Conservation (phyloP, 2,888 invertebrate species). For the Lithophane semibrunnea region DNA sequence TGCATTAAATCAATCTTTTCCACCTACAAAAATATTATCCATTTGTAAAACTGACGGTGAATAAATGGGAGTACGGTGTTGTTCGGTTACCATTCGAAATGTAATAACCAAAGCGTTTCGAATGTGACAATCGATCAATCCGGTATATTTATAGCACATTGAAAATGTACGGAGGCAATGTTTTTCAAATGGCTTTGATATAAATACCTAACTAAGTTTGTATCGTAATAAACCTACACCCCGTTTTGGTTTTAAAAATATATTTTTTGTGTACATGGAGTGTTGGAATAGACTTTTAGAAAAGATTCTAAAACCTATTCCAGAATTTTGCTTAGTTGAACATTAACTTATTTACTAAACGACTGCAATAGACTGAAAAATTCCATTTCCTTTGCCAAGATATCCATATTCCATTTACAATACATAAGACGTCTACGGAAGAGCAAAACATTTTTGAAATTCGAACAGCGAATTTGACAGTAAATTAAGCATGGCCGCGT, state of each 20-base stretch:
- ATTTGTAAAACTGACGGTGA: slow-evolving; percentile 34
- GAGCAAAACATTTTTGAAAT: slow-evolving; percentile 36
- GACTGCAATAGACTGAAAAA: slow-evolving; percentile 18
- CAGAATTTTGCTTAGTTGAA: not conserved
- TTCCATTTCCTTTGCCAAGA: slow-evolving; percentile 36
- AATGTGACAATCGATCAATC: slow-evolving; percentile 47
- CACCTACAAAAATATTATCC: slow-evolving; percentile 29
- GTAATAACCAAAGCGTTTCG: slow-evolving; percentile 18
- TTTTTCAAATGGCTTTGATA: slow-evolving; percentile 4
- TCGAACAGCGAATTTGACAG: slow-evolving; percentile 51
- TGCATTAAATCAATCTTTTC: not conserved
- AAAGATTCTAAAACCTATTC: not conserved
- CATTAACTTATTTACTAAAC: slow-evolving; percentile 15
- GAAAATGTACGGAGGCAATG: slow-evolving; percentile 1
- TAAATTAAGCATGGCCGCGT: slow-evolving; percentile 60
- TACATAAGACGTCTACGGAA: slow-evolving; percentile 30
- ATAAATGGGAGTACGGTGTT: slow-evolving; percentile 38
- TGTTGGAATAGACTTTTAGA: not conserved
- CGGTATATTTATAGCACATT: slow-evolving; percentile 13
- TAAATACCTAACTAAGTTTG: not conserved
- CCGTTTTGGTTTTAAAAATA: not conserved
- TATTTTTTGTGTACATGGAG: not conserved
- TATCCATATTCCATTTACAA: slow-evolving; percentile 37
- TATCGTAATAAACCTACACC: not conserved
- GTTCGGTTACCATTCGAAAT: slow-evolving; percentile 14